phyloP scores from a whole-genome alignment of 2,797 vertebrate genomes.

The Protonibea diacanthus region DNA sequence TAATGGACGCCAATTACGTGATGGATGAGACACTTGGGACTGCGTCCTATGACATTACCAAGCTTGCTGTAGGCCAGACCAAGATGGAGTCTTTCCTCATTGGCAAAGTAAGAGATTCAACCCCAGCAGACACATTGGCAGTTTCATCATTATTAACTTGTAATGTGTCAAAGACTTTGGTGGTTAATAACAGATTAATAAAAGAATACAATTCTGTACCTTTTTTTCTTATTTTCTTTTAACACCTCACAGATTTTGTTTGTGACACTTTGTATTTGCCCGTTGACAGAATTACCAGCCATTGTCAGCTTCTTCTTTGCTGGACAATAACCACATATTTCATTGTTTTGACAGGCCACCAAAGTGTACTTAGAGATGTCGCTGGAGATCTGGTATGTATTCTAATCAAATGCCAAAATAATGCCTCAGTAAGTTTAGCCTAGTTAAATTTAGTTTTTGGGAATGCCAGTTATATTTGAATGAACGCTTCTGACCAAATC shows the following conservation, averaged over 20 bases:
- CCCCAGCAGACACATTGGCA: background rate
- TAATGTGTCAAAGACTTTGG: background rate
- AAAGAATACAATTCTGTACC: background rate
- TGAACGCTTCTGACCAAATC: background rate
- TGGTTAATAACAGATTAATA: background rate
- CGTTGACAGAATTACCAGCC: conserved; percentile 13
- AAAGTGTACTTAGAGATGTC: conserved; percentile 92
- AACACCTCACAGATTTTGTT: background rate
- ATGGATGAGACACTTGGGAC: conserved; percentile 97
- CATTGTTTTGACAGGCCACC: conserved; percentile 89
- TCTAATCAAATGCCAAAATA: background rate
- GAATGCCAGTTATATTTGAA: background rate
- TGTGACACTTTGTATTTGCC: background rate
- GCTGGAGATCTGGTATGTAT: conserved; percentile 95
- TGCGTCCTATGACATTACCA: conserved; percentile 87
- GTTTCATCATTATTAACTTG: background rate
- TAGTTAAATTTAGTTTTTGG: background rate
- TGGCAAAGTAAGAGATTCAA: conserved; percentile 88
- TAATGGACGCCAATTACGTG: conserved; percentile 99
- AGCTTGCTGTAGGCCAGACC: conserved; percentile 88
- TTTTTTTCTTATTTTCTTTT: background rate
- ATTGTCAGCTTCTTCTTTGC: background rate
- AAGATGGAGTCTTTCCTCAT: conserved; percentile 89
- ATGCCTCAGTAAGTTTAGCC: background rate
- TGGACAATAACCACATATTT: conserved; percentile 53